Base-by-base conservation (phyloP, 2,113 vertebrate genomes). In the Archilochus colubris region DNA sequence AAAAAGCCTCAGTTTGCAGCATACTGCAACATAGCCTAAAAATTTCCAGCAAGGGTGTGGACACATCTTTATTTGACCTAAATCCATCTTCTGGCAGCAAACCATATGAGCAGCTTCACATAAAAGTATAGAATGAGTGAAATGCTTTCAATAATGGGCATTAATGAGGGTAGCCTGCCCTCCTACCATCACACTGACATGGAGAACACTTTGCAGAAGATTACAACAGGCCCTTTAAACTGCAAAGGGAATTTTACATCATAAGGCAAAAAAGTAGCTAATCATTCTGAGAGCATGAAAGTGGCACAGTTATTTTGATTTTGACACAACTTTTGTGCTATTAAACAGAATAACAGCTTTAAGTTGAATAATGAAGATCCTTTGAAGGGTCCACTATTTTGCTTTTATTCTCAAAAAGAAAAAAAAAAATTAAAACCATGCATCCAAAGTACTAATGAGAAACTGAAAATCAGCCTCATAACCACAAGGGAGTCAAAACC, bases 1-100 rank as follows among this genome's bases (percentile, higher is more conserved):
- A 83, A 31, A 3, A 19, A 88, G 13, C 12, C 57, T 75, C 38
- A 7, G 5, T 53, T 21, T 40, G 25, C 62, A 59, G 23, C 2
- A 0, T n/a, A 25, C 23, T 27, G 20, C 16, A 28, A 74, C 23
- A 50, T 4, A 16, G 0, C 61, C 12, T 28, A 27, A 14, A 8
- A 5, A 4, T 53, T 55, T 58, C 48, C 43, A 82, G 31, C 25
- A 57, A 13, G 23, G 23, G 6, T 4, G 14, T 2, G 3, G 3
- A 57, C 43, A 69, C 14, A 43, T 50, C 64, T 69, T 51, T 44
- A 12, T 43, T 21, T 75, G 38, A 31, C 23, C 51, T 57, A 48
- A 81, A 75, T 22, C 38, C 53, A 40, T 17, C 18, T 24, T 51
- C 57, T 58, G 55, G 36, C 83, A 67, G 31, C 3, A 87, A 83